Evolutionary conservation across 2,888 invertebrate species (phyloP).

Genomic region (Tachystola acroxantha): DNA sequence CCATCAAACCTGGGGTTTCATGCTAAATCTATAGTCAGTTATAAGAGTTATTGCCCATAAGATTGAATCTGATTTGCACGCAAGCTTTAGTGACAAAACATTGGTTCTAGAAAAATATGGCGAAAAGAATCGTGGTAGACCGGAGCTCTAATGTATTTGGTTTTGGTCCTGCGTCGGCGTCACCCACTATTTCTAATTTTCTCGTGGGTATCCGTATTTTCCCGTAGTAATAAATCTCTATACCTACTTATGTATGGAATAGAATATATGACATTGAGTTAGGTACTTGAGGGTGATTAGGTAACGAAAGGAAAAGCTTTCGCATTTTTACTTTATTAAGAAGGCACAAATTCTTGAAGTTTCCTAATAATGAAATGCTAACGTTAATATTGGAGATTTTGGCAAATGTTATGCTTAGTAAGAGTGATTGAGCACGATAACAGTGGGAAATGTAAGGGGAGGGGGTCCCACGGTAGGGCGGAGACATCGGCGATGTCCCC

Average conservation of each 20-base stretch:
- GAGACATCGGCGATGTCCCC: slow-evolving; percentile 49
- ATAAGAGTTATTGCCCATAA: slow-evolving; percentile 3
- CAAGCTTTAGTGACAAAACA: not conserved
- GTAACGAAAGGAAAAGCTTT: no score
- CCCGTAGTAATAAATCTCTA: no score
- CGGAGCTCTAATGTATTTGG: no score
- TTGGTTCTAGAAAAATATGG: not conserved
- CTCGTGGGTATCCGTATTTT: no score
- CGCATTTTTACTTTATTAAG: no score
- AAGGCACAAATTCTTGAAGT: no score
- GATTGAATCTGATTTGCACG: slow-evolving; percentile 9
- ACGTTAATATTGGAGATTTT: slow-evolving; percentile 33
- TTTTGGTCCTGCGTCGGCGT: no score
- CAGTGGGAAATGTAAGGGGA: slow-evolving; percentile 16
- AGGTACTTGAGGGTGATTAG: no score
- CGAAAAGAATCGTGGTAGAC: not conserved
- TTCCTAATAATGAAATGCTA: slow-evolving; percentile 11
- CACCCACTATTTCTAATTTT: no score
- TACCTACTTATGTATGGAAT: no score
- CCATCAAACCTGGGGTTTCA: slow-evolving; percentile 1
- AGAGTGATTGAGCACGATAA: slow-evolving; percentile 46
- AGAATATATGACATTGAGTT: no score
- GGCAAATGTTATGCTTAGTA: slow-evolving; percentile 39
- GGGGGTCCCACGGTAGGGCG: slow-evolving; percentile 28
- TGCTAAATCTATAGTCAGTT: not conserved